A percentile compares a stretch with the other conserved stretches of the same genome.
phyloP scores from a whole-genome alignment of 2,888 invertebrate species.

The Synergus gifuensis region DNA sequence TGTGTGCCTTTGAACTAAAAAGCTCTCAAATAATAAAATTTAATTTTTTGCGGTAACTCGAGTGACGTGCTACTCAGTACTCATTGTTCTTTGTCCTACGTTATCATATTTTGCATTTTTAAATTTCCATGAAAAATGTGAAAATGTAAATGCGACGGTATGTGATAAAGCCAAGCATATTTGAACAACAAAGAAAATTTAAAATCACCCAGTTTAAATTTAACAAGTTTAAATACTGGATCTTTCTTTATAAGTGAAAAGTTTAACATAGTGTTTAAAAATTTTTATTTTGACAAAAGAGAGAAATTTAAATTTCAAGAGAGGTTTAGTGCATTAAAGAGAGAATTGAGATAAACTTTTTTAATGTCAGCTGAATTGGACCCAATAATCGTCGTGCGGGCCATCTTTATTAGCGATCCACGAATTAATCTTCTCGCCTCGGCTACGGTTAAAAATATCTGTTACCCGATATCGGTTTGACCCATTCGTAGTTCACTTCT shows the following conservation, averaged over 20 bases:
- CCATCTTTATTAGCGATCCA: slow-evolving; percentile 50
- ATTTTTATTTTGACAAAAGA: no score
- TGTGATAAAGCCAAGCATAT: not conserved
- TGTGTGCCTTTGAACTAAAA: slow-evolving; percentile 18
- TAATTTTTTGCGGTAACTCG: not conserved
- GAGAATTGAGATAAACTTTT: slow-evolving; percentile 14
- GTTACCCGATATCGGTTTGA: slow-evolving; percentile 1
- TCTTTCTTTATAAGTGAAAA: no score
- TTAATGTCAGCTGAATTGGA: slow-evolving; percentile 23
- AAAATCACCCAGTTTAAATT: no score
- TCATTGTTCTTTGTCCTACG: not conserved
- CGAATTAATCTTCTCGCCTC: slow-evolving; percentile 51
- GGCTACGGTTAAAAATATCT: slow-evolving; percentile 15
- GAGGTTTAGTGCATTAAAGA: not conserved
- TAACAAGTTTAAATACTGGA: no score
- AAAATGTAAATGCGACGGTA: not conserved
- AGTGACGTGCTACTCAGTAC: slow-evolving; percentile 15
- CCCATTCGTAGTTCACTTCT: slow-evolving; percentile 4
- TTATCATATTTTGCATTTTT: slow-evolving; percentile 6
- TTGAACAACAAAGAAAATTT: no score
- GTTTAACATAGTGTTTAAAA: no score
- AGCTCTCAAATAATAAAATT: slow-evolving; percentile 22
- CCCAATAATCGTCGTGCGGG: slow-evolving; percentile 22
- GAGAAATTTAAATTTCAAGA: no score
- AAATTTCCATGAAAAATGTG: not conserved